phyloP scores from a whole-genome alignment of 2,113 vertebrate genomes.

The Boleophthalmus pectinirostris region DNA sequence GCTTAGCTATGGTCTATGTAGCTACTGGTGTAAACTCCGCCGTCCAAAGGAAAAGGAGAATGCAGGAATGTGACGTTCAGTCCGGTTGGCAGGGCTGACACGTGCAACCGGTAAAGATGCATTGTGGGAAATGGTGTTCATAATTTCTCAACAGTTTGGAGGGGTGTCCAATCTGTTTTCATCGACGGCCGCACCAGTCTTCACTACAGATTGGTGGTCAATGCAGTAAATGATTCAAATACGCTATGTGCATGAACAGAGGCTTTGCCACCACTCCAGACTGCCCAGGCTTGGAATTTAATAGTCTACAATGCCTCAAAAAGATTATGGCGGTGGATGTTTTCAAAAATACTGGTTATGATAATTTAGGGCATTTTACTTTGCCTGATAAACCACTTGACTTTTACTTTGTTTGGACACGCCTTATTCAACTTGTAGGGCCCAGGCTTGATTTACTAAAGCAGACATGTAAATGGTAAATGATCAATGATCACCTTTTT shows the following conservation, averaged over 20 bases:
- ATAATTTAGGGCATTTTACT: no score
- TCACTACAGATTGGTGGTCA: no score
- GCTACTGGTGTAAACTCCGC: constrained; percentile 46
- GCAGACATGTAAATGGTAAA: not conserved
- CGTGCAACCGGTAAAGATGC: constrained; percentile 42
- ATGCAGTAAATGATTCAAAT: no score
- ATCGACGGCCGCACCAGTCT: no score
- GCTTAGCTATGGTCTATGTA: constrained; percentile 39
- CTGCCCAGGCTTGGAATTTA: no score
- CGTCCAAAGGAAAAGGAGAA: constrained; percentile 66
- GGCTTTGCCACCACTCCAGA: no score
- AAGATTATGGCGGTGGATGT: no score
- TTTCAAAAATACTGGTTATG: no score
- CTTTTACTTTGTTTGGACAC: no score
- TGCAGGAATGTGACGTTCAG: constrained; percentile 80
- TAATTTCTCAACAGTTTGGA: not conserved
- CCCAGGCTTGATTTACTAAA: not conserved
- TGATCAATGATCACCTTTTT: not conserved
- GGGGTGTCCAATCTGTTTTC: not conserved
- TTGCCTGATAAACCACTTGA: no score
- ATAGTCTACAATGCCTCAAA: no score
- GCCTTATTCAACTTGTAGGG: not conserved
- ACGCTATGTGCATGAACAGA: no score
- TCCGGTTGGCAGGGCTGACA: constrained; percentile 65
- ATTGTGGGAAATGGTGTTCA: constrained; percentile 72